Evolutionary conservation across 2,797 vertebrate species (phyloP), one percentile per base, ranked within the genome.

Genomic region (Nyctibius grandis): DNA sequence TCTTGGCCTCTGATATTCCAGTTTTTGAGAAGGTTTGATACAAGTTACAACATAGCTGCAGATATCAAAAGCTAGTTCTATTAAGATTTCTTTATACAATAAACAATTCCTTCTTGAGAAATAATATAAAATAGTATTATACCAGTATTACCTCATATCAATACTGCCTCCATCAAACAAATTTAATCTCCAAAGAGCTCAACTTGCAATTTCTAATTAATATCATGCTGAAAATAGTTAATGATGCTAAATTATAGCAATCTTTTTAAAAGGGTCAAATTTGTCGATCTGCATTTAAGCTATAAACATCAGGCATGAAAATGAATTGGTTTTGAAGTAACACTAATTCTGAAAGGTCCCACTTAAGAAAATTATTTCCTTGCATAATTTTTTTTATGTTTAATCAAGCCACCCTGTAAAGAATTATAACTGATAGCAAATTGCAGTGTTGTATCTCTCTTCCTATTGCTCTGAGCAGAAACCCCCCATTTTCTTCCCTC

Each of bases 291-390:
- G 81, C 79, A 64, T 96, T 91, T 92, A 83, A 88, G 34, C 44
- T 65, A 77, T 91, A 96, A 96, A 94, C 93, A 96, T 91, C 82
- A 85, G 48, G 73, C 42, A 91, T 40, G 34, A 72, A 95, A 96
- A 96, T 75, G 67, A 92, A 94, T 96, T 70, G 79, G 54, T 74
- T 97, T 96, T 91, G 88, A 95, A 97, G 72, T 90, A 96, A 93
- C 61, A 96, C 70, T 94, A 92, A 96, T 95, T 93, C 82, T 88
- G 40, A 85, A 85, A 95, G 60, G 64, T 93, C 44, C 75, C 79
- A 95, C 93, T 97, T 92, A 91, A 80, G 82, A 74, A 97, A 95
- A 96, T 96, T 94, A 83, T 94, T 96, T 96, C 85, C 87, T 95
- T 91, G 81, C 54, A 65, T 80, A 73, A 68, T 87, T 89, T 93